Base-by-base conservation (phyloP, 2,113 vertebrate genomes). In the Zosterops borbonicus region DNA sequence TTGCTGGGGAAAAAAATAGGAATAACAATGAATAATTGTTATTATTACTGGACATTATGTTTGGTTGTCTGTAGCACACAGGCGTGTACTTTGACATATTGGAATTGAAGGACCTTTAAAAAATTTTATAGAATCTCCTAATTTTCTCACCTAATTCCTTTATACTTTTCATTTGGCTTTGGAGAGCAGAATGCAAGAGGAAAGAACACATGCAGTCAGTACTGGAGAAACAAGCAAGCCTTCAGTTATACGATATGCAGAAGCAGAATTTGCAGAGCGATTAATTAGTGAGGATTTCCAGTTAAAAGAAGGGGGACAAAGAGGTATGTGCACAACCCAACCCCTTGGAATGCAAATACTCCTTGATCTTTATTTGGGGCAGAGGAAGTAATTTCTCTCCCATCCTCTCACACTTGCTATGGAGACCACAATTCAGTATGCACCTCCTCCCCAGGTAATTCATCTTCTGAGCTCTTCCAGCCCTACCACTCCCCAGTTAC, bases 351-450 rank as follows among this genome's bases (percentile, higher is more conserved):
- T 90, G 89, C 92, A 94, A 96, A 96, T 82, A 46, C 81, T 69
- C 39, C 83, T 81, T 78, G 83, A 90, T 84, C 84, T 91, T 95
- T 94, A 87, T 95, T 96, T 94, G 68, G 25, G n/a, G 46, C 42
- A 94, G 74, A 88, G 96, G 96, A 92, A 92, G 84, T 93, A 0
- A 93, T 95, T 90, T 87, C 63, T 83, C 80, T 96, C 92, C 77
- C 79, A 67, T 62, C 58, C 95, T 83, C 83, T 89, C 85, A 70
- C 83, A 63, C 81, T 97, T 89, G 73, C 62, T 81, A 56, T 67
- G 90, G 44, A 82, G 25, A 69, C n/a, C 86, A 52, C 85, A 81
- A 69, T 83, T 92, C 59, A 83, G 42, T 35, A 90, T 52, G 55
- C 65, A 22, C 64, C 76, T 87, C 75, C 91, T 94, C 82, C 74